phyloP scores from a whole-genome alignment of 1,140 invertebrate genomes.

The Penaeus indicus region DNA sequence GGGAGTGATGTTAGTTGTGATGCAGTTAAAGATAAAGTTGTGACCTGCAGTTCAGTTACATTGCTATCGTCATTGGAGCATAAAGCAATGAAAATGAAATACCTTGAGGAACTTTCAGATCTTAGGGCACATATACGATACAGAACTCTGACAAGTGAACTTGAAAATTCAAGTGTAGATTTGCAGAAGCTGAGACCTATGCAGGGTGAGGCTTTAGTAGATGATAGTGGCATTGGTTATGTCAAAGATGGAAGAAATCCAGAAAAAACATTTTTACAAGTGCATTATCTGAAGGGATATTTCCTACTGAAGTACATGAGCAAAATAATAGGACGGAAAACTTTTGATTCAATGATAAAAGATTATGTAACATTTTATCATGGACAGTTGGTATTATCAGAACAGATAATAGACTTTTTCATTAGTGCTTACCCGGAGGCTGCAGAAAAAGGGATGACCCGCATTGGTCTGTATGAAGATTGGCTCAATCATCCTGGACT shows the following conservation, averaged over 20 bases:
- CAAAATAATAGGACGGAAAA: slow-evolving; percentile 67
- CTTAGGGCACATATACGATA: slow-evolving; percentile 68
- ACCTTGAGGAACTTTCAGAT: slow-evolving; percentile 63
- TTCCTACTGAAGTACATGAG: slow-evolving; percentile 70
- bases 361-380: slow-evolving; percentile 67
- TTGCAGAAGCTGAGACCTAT: slow-evolving; percentile 69
- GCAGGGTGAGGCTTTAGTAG: slow-evolving; percentile 35
- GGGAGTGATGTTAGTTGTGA: neutral
- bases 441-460: slow-evolving; percentile 21
- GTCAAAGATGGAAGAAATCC: slow-evolving; percentile 73
- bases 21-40: neutral
- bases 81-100: neutral
- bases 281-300: slow-evolving; percentile 73
- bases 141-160: slow-evolving; percentile 69
- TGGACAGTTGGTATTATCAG: slow-evolving; percentile 69
- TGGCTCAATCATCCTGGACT: slow-evolving; percentile 66
- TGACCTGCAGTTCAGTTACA: neutral
- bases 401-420: slow-evolving; percentile 67
- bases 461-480: slow-evolving; percentile 48
- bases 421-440: slow-evolving; percentile 64
- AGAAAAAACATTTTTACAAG: slow-evolving; percentile 72
- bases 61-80: neutral
- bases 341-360: slow-evolving; percentile 69
- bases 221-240: slow-evolving; percentile 62
- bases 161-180: slow-evolving; percentile 68